These are phyloP conservation scores for Rostratula benghalensis DNA, from an alignment of 2,113 vertebrate species.

Conservation along the genomic window DNA sequence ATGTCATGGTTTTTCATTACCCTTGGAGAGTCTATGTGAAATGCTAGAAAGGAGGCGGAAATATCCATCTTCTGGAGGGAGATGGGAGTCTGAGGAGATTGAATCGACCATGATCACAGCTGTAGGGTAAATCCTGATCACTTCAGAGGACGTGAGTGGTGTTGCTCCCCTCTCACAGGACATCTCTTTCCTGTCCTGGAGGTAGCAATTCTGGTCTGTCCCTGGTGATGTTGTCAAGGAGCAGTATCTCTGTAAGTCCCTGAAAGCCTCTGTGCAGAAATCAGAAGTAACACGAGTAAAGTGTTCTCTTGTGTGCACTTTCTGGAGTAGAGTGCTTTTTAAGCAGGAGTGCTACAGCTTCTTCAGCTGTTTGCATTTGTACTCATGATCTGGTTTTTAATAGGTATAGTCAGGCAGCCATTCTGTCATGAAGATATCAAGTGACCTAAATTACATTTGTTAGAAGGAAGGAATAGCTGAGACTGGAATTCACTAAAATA, in stretches of 20 bases:
- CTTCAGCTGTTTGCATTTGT: slow-evolving; percentile 31
- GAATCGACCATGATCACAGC: accelerated
- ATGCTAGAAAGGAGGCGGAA: neutral
- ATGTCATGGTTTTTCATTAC: neutral
- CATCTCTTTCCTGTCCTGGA: neutral
- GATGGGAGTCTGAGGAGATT: neutral
- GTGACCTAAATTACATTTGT: slow-evolving; percentile 37
- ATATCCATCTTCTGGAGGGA: neutral
- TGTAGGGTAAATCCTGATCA: neutral
- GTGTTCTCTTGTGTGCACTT: neutral
- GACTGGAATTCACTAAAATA: slow-evolving; percentile 25
- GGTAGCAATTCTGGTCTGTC: neutral
- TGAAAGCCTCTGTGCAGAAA: neutral
- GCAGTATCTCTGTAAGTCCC: neutral
- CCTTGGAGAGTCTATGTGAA: neutral
- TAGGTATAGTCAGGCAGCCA: neutral
- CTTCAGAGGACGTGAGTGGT: neutral
- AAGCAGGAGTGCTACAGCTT: neutral
- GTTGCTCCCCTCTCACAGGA: neutral
- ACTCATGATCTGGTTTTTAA: slow-evolving; percentile 12
- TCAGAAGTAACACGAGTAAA: neutral
- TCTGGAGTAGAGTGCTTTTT: neutral
- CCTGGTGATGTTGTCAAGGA: neutral
- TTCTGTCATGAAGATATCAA: slow-evolving; percentile 34
- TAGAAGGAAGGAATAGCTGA: slow-evolving; percentile 50